Evolutionary conservation across 1,140 invertebrate genomes (phyloP).

Genomic region (Ceratosolen fusciceps): DNA sequence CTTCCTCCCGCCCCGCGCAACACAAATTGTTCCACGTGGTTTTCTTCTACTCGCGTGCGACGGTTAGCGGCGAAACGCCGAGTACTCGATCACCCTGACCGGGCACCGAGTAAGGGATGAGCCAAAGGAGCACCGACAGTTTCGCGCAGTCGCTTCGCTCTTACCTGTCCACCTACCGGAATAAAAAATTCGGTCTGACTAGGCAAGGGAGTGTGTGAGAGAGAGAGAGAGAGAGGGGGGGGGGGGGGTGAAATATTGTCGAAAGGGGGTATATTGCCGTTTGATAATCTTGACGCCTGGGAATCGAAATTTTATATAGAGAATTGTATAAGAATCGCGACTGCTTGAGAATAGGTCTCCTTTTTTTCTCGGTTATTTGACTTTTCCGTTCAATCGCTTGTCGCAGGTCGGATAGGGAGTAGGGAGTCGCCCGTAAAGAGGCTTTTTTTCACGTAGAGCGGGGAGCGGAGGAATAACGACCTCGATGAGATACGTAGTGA

Average conservation of each 20-base stretch:
- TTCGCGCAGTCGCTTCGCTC: conserved; percentile 19
- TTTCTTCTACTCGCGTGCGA: conserved; percentile 48
- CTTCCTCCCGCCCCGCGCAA: neutral
- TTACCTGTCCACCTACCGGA: conserved; percentile 38
- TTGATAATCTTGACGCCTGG: conserved; percentile 42
- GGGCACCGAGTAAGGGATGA: neutral
- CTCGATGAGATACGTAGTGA: too few species aligned
- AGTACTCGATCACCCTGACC: conserved; percentile 38
- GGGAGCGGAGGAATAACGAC: too few species aligned
- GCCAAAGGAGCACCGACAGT: neutral
- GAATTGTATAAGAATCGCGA: conserved; percentile 9
- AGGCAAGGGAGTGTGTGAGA: neutral
- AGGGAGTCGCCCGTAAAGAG: too few species aligned
- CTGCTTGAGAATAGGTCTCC: neutral
- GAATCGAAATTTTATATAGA: conserved; percentile 41
- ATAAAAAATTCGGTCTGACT: conserved; percentile 1
- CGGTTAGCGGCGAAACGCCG: conserved; percentile 32
- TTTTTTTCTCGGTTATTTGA: neutral
- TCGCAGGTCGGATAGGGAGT: too few species aligned
- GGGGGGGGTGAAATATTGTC: too few species aligned
- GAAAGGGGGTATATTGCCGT: too few species aligned
- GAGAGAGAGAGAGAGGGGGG: neutral
- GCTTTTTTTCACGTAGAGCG: too few species aligned
- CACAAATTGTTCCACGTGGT: conserved; percentile 48
- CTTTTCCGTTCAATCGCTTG: neutral